Conservation (phyloP, 2,797 vertebrate species). For the Monodelphis domestica region DNA sequence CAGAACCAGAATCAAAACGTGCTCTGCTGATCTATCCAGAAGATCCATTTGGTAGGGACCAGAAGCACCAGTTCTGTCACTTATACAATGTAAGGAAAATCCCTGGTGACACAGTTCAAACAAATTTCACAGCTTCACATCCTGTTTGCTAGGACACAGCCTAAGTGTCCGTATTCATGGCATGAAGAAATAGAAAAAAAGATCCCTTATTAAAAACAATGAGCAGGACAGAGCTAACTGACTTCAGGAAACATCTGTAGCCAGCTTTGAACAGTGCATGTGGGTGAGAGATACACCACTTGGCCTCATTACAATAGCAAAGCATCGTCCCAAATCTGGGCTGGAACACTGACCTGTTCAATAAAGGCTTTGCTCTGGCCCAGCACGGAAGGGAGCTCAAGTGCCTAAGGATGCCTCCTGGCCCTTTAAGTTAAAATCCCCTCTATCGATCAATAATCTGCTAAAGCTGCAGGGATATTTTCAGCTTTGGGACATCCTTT, state of each 20-base stretch:
- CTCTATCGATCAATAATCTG: not conserved
- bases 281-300: not conserved
- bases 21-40: not conserved
- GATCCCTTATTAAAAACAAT: not conserved
- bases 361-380: not conserved
- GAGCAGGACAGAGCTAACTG: not conserved
- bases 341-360: not conserved
- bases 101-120: not conserved
- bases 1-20: not conserved
- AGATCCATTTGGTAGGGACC: not conserved
- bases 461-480: not conserved
- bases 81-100: not conserved
- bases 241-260: not conserved
- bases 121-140: not conserved
- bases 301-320: not conserved
- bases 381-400: not conserved
- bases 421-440: not conserved
- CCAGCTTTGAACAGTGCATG: not conserved
- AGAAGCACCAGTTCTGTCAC: not conserved
- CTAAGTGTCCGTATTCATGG: not conserved
- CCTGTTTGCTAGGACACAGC: not conserved
- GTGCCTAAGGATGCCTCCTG: not conserved
- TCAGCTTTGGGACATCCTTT: slow-evolving; percentile 11
- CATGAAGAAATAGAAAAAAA: not conserved
- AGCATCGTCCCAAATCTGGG: not conserved